These are phyloP conservation scores for Calcarius lapponicus DNA, from an alignment of 2,797 vertebrate species.

Conservation along the genomic window DNA sequence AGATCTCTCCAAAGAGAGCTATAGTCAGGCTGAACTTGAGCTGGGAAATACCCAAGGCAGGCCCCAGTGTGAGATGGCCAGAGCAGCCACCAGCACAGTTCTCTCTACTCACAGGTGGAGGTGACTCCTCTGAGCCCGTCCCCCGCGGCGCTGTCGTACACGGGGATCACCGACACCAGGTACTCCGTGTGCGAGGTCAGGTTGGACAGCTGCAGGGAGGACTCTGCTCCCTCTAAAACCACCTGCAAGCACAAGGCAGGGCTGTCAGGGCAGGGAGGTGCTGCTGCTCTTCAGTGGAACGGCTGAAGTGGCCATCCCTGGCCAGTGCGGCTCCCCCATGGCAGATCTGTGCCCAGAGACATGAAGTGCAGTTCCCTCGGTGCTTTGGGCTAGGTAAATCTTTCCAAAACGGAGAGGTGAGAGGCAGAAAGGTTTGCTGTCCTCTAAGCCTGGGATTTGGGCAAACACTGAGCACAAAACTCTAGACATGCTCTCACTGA, in stretches of 20 bases:
- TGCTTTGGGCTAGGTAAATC: too few relatives aligned
- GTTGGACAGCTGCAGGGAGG: conserved; percentile 78
- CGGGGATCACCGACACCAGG: conserved; percentile 86
- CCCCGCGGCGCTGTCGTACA: conserved; percentile 78
- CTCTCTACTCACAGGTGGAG: conserved; percentile 74
- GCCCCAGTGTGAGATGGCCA: neutral
- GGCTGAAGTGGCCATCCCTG: neutral
- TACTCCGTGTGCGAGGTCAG: conserved; percentile 88
- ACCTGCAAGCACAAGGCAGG: conserved; percentile 74
- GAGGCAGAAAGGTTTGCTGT: neutral
- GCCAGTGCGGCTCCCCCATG: fast-evolving
- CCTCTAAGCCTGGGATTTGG: neutral
- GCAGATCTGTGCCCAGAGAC: neutral
- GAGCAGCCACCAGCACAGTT: fast-evolving
- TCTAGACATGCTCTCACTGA: neutral
- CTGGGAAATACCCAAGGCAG: neutral
- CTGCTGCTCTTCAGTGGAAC: neutral
- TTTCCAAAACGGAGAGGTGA: neutral
- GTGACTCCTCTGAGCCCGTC: conserved; percentile 84
- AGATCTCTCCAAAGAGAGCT: neutral
- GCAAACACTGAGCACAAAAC: neutral
- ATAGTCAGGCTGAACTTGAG: neutral
- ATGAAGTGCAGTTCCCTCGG: neutral
- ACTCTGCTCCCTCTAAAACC: conserved; percentile 80
- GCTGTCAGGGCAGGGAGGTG: neutral